Evolutionary conservation across 2,113 vertebrate genomes (phyloP).

Genomic region (Oncorhynchus mykiss): DNA sequence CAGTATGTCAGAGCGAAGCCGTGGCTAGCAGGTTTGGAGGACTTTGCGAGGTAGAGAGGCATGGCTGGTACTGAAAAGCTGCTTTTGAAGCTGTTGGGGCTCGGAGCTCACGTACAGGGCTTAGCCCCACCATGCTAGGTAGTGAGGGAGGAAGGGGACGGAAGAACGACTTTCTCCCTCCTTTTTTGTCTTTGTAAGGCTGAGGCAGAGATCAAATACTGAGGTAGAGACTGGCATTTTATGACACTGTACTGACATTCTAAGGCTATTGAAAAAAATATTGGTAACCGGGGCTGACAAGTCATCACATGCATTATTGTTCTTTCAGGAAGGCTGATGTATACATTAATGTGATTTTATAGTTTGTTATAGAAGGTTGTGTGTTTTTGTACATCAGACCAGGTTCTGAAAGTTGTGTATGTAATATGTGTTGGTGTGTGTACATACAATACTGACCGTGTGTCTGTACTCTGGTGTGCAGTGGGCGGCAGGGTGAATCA

Average conservation of each 20-base stretch:
- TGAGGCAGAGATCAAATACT: slow-evolving; percentile 29
- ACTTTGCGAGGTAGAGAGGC: too few species aligned
- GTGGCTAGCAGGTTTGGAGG: too few species aligned
- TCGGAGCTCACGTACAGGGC: slow-evolving; percentile 60
- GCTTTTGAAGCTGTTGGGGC: slow-evolving; percentile 64
- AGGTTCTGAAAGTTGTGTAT: neutral
- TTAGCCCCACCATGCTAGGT: slow-evolving; percentile 61
- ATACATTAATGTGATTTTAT: too few species aligned
- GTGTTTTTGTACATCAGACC: too few species aligned
- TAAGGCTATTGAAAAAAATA: too few species aligned
- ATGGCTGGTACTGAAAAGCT: slow-evolving; percentile 2
- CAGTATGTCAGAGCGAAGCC: too few species aligned
- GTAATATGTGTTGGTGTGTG: neutral
- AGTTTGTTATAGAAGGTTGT: too few species aligned
- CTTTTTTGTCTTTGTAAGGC: slow-evolving; percentile 13
- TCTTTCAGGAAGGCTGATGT: too few species aligned
- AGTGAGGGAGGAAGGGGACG: neutral
- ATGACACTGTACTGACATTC: too few species aligned
- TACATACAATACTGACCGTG: neutral
- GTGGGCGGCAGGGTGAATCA: slow-evolving; percentile 96
- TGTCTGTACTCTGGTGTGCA: slow-evolving; percentile 48
- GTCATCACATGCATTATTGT: too few species aligned
- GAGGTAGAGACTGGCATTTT: too few species aligned
- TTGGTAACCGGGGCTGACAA: too few species aligned
- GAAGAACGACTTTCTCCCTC: neutral